Evolutionary conservation across 2,797 vertebrate species (phyloP), one percentile per base, ranked within the genome.

Genomic region (Antennarius maculatus): DNA sequence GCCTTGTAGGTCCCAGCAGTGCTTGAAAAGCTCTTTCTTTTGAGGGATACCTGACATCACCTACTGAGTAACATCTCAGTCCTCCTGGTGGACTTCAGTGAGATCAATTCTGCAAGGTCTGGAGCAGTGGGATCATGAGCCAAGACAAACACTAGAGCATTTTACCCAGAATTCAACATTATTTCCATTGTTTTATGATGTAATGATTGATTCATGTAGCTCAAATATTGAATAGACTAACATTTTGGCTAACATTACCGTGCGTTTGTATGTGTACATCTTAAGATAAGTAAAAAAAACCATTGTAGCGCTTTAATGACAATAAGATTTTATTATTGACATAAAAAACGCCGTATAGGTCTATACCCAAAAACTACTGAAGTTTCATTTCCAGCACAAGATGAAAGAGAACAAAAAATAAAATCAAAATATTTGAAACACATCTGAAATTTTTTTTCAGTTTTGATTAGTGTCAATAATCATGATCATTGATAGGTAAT

Each of bases 131-230:
- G 37, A 23, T 23, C 23, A 23, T 2, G 14, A 55, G 34, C 51
- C 48, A n/a, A 55, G 27, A 45, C 1, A 1, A 49, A 46, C 49
- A 23, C 15, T 11, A 27, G 3, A 18, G 34, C 37, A 17, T 27
- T 62, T 66, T 50, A 58, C 53, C 37, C 54, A 47, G 29, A n/a
- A 31, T 76, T 28, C 46, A 41, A 12, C 6, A 49, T 39, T 34
- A 41, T 47, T 54, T 54, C 39, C 45, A n/a, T 11, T 34, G 23
- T 13, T 14, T 3, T 6, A 23, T 48, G 47, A 42, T 55, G 52
- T 37, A 48, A n/a, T 2, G 46, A 11, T 10, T 17, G 3, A 23
- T 11, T n/a, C n/a, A n/a, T n/a, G n/a, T n/a, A n/a, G n/a, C n/a
- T n/a, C 23, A 23, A 23, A 23, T 23, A 23, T 23, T 23, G 23